A percentile compares a stretch with the other conserved stretches of the same genome.
These are phyloP conservation scores for Venturia canescens DNA, from an alignment of 1,140 invertebrate species.

Conservation along the genomic window DNA sequence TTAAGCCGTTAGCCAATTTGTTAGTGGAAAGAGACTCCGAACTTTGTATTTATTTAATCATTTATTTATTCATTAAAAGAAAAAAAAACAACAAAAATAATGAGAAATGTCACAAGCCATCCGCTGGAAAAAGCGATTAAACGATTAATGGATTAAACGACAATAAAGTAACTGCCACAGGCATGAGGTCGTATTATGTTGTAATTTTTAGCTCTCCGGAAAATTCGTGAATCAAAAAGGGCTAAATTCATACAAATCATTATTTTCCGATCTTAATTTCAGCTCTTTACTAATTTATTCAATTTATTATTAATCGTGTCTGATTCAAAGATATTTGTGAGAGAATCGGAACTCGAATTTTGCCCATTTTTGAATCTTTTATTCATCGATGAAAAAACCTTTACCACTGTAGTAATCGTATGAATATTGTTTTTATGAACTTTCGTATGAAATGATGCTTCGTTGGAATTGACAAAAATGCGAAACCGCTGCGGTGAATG, in stretches of 20 bases:
- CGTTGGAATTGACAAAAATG: background rate
- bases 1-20: conserved; percentile 61
- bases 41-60: conserved; percentile 2
- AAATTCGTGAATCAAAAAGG: background rate
- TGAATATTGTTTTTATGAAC: background rate
- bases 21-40: conserved; percentile 60
- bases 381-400: too few species aligned
- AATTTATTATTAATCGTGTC: too few species aligned
- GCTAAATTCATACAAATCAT: background rate
- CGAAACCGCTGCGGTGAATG: background rate
- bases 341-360: too few species aligned
- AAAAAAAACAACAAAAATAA: background rate
- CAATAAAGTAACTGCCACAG: background rate
- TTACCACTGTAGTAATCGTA: too few species aligned
- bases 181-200: background rate
- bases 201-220: background rate
- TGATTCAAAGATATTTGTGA: too few species aligned
- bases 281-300: too few species aligned
- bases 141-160: conserved; percentile 25
- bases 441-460: background rate
- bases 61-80: background rate
- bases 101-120: conserved; percentile 9
- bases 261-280: background rate
- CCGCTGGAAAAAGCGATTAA: conserved; percentile 28
- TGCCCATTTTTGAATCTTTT: too few species aligned